Evolutionary conservation across 2,888 invertebrate genomes (phyloP).

Genomic region (Brachypterus glaber): DNA sequence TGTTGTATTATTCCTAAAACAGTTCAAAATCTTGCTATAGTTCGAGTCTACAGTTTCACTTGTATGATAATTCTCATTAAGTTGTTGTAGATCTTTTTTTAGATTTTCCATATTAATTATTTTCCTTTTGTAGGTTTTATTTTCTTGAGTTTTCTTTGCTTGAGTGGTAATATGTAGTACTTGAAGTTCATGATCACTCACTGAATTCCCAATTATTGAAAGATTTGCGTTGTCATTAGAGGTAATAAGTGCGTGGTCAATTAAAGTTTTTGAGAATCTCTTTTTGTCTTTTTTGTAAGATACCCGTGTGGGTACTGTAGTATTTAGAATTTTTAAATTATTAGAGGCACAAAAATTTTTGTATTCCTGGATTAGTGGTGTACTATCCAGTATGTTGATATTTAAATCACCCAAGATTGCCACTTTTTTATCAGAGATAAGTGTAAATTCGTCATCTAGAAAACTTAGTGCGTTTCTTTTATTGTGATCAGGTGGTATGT

Average conservation of each 20-base stretch:
- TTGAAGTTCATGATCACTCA: neutral
- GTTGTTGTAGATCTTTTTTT: neutral
- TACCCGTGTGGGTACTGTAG: neutral
- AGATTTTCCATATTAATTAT: neutral
- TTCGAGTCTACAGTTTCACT: neutral
- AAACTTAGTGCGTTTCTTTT: too few species aligned
- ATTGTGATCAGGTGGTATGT: too few species aligned
- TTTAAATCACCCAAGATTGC: neutral
- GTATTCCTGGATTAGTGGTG: neutral
- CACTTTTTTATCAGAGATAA: neutral
- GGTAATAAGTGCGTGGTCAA: neutral
- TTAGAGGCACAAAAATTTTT: neutral
- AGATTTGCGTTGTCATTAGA: too few species aligned
- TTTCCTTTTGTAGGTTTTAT: too few species aligned
- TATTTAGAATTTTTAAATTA: neutral
- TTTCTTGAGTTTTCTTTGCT: too few species aligned
- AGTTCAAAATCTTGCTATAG: neutral
- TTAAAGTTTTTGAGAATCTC: neutral
- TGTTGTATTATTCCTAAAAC: neutral
- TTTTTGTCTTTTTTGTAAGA: neutral
- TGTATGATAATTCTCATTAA: neutral
- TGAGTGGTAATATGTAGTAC: neutral
- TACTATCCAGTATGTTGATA: neutral
- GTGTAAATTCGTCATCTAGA: neutral
- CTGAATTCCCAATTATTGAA: neutral